Percentiles rank a stretch among this genome's conserved stretches.
phyloP scores from a whole-genome alignment of 2,888 invertebrate genomes.

The Siphonodentalium dalli region DNA sequence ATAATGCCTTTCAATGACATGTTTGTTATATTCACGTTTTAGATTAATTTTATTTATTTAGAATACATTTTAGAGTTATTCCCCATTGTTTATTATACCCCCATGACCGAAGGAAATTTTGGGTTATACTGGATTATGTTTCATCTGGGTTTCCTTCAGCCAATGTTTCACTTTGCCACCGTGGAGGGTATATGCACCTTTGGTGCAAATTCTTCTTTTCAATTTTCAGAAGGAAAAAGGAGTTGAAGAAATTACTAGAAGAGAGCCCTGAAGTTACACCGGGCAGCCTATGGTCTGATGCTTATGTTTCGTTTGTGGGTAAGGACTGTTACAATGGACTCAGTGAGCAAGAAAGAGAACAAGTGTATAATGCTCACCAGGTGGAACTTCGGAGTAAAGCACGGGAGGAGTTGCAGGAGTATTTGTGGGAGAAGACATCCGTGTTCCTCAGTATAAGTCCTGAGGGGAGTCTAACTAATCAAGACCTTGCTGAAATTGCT shows the following conservation, averaged over 20 bases:
- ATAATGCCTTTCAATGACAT: too few relatives aligned
- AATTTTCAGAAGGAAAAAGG: constrained; percentile 82
- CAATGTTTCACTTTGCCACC: too few relatives aligned
- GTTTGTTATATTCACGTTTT: too few relatives aligned
- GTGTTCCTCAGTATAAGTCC: constrained; percentile 91
- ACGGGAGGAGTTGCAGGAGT: constrained; percentile 90
- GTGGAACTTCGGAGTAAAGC: constrained; percentile 75
- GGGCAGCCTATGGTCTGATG: constrained; percentile 90
- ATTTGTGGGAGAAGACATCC: constrained; percentile 90
- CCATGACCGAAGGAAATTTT: too few relatives aligned
- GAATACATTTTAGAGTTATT: too few relatives aligned
- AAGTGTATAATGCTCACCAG: constrained; percentile 94
- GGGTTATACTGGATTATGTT: too few relatives aligned
- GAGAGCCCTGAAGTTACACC: constrained; percentile 95
- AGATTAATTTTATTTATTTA: too few relatives aligned
- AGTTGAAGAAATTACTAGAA: constrained; percentile 90
- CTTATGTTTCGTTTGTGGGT: constrained; percentile 85
- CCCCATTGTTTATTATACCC: too few relatives aligned
- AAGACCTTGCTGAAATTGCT: constrained; percentile 79
- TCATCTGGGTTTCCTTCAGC: too few relatives aligned
- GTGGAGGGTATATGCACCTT: too few relatives aligned
- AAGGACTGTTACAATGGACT: constrained; percentile 92
- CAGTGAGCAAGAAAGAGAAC: constrained; percentile 86
- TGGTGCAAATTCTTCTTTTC: constrained; percentile 8
- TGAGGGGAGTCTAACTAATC: constrained; percentile 87